Conservation (phyloP, 2,888 invertebrate species). For the Ctena decussata region DNA sequence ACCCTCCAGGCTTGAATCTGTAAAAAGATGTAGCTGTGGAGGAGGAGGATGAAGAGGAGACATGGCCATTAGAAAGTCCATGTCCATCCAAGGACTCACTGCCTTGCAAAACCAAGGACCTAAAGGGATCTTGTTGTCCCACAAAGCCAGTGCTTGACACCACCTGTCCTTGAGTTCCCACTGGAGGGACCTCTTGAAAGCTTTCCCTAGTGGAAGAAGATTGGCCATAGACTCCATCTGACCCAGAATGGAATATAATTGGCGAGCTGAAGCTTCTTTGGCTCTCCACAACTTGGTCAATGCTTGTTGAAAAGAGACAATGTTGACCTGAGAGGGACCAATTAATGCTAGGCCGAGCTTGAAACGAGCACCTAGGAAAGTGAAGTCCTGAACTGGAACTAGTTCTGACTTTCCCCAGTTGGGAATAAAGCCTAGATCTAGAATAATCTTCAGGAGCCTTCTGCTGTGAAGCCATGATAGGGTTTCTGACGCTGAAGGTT, state of each 20-base stretch:
- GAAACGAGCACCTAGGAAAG: too few relatives aligned
- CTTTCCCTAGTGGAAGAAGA: background rate
- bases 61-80: background rate
- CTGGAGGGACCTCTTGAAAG: background rate
- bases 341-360: background rate
- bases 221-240: slow-evolving; percentile 1
- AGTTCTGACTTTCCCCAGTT: background rate
- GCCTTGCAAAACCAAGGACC: background rate
- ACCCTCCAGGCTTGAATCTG: background rate
- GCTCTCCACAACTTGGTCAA: background rate
- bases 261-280: background rate
- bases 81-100: background rate
- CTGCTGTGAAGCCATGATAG: background rate
- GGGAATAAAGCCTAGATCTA: background rate
- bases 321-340: background rate
- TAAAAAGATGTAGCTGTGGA: background rate
- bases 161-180: background rate
- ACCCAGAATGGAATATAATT: background rate
- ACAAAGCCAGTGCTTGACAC: background rate
- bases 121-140: background rate
- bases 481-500: background rate
- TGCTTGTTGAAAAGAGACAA: background rate
- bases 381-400: background rate
- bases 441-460: background rate
- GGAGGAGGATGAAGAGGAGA: background rate